A percentile compares a stretch with the other conserved stretches of the same genome.
phyloP scores from a whole-genome alignment of 2,888 invertebrate species.

The Helleia helle region DNA sequence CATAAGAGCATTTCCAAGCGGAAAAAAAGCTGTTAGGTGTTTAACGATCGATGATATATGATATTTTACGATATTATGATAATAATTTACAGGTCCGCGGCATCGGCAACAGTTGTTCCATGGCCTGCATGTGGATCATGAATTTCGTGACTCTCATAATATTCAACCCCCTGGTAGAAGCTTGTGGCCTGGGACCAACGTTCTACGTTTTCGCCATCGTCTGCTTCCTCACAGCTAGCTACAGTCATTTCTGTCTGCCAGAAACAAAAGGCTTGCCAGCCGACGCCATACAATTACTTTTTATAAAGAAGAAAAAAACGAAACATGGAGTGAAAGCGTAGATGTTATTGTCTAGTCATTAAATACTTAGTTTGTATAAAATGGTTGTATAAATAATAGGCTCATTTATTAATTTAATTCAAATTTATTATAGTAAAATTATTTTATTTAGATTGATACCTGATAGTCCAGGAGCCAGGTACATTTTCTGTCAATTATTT shows the following conservation, averaged over 20 bases:
- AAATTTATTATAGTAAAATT: too few species aligned
- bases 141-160: slow-evolving; percentile 50
- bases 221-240: slow-evolving; percentile 43
- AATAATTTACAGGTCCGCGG: slow-evolving; percentile 41
- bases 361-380: too few species aligned
- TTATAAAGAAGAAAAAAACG: slow-evolving; percentile 32
- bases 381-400: too few species aligned
- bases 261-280: slow-evolving; percentile 61
- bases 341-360: too few species aligned
- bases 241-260: slow-evolving; percentile 45
- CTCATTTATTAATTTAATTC: too few species aligned
- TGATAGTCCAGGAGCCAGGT: too few species aligned
- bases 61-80: too few species aligned
- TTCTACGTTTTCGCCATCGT: slow-evolving; percentile 51
- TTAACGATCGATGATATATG: background rate
- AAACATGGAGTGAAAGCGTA: slow-evolving; percentile 15
- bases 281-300: slow-evolving; percentile 46
- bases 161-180: slow-evolving; percentile 45
- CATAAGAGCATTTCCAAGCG: too few species aligned
- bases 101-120: slow-evolving; percentile 40
- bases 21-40: background rate
- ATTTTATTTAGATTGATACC: too few species aligned
- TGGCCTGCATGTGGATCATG: slow-evolving; percentile 44
- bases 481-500: too few species aligned
- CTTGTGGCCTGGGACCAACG: slow-evolving; percentile 42